Evolutionary conservation across 23 tunicate genomes (phyloP), one percentile per base, ranked within the genome.

Genomic region (Pegea sp.): DNA sequence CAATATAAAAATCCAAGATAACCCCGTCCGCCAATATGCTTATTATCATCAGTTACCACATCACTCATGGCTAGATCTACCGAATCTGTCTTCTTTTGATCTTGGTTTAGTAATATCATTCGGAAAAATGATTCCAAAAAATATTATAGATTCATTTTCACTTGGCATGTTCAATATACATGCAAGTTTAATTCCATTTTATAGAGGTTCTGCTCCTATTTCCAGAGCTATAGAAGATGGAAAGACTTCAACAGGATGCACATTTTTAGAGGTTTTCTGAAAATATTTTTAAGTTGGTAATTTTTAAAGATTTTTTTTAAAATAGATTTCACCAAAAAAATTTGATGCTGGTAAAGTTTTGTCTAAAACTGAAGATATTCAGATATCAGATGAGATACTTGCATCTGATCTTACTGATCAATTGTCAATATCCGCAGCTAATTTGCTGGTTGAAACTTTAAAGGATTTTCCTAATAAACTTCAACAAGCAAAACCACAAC

Each of bases 61-160:
- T 6, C 62, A 51, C 33, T 50, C 34, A 29, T 77, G 77, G 77
- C 61, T 65, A 8, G 44, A 63, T 19, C 23, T 57, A 34, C 71
- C 66, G 3, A 18, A 44, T 3, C 23, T n/a, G 4, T 4, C 46
- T 1, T 42, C 25, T 4, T 71, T 62, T 43, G 93, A 79, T 56
- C 59, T 79, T 5, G 93, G 69, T 4, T 73, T 79, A 2, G 79
- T 79, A 23, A 79, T 65, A 20, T 79, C 93, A 49, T 79, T 79
- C 48, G 93, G 93, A 26, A 65, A 65, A 42, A 30, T 71, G 42
- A 51, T 79, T 5, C 78, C 93, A 0, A 20, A 29, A 18, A 22
- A 44, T 18, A 22, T 79, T 26, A 79, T 79, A 28, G 29, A 79
- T 1, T 42, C 43, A 1, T 79, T 64, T 54, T 48, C 29, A 27